Conservation (phyloP, 1,140 invertebrate species). For the Drosophila pandora region DNA sequence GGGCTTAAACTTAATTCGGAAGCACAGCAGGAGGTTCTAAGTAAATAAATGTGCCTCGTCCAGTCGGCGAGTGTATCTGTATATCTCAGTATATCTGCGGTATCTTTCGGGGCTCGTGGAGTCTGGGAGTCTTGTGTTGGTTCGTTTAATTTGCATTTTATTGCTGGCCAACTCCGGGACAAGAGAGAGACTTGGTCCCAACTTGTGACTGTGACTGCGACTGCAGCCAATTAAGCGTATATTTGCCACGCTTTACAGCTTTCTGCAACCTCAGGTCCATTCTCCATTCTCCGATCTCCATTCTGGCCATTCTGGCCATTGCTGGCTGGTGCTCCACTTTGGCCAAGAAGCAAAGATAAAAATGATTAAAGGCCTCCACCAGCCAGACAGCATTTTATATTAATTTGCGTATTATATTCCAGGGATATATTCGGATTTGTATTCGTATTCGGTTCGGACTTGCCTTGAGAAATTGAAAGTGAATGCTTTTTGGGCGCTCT, state of each 20-base stretch:
- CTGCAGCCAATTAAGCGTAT: conserved; percentile 81
- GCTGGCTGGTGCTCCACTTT: conserved; percentile 63
- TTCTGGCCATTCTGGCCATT: background rate
- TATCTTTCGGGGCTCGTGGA: background rate
- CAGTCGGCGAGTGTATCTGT: conserved; percentile 17
- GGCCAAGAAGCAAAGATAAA: conserved; percentile 56
- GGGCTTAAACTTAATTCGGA: conserved; percentile 84
- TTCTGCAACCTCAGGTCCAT: conserved; percentile 25
- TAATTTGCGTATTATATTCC: conserved; percentile 68
- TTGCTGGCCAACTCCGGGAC: conserved; percentile 45
- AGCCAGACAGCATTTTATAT: conserved; percentile 65
- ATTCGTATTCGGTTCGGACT: background rate
- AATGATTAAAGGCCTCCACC: conserved; percentile 73
- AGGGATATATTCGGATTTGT: conserved; percentile 7
- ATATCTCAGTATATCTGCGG: conserved; percentile 10
- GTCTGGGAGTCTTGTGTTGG: conserved; percentile 19
- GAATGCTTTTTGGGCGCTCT: conserved; percentile 62
- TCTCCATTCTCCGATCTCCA: background rate
- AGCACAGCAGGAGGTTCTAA: conserved; percentile 84
- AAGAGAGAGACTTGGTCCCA: conserved; percentile 3
- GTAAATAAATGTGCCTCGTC: conserved; percentile 80
- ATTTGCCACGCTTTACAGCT: conserved; percentile 83
- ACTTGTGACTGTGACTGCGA: conserved; percentile 22
- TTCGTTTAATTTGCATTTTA: conserved; percentile 84
- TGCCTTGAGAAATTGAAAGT: conserved; percentile 75